Evolutionary conservation across 2,797 vertebrate species (phyloP).

Genomic region (Calcarius lapponicus): DNA sequence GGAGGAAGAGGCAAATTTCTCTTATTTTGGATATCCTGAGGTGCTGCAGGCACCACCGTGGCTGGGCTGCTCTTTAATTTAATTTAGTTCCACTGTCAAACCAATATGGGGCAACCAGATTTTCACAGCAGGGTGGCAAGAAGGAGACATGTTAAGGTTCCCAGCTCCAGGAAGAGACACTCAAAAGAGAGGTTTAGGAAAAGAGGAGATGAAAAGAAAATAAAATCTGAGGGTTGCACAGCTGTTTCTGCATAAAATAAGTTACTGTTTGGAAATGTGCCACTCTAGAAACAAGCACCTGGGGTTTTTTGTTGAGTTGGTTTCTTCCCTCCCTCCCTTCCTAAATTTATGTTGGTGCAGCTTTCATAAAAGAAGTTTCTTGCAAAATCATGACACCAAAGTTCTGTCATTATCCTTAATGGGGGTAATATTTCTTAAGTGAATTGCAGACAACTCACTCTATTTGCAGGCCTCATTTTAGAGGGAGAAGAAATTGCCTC

Average conservation of each 20-base stretch:
- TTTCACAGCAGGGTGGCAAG: background rate
- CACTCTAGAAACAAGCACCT: background rate
- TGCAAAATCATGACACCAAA: background rate
- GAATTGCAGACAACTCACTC: background rate
- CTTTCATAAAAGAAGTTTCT: background rate
- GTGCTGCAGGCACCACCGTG: background rate
- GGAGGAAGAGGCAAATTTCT: background rate
- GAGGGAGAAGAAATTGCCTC: background rate
- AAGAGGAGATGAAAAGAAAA: background rate
- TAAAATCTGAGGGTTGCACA: background rate
- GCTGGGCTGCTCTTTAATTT: background rate
- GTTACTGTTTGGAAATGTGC: background rate
- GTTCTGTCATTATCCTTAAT: background rate
- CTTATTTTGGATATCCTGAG: background rate
- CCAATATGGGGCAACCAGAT: background rate
- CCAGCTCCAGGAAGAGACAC: background rate
- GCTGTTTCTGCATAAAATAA: background rate
- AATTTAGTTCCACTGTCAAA: background rate
- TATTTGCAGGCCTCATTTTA: background rate
- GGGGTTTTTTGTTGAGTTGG: background rate
- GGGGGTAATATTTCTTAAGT: background rate
- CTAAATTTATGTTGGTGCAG: background rate
- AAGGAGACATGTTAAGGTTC: background rate
- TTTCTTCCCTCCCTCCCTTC: accelerated
- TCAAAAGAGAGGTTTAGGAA: background rate